A percentile compares a stretch with the other conserved stretches of the same genome.
phyloP scores from a whole-genome alignment of 2,888 invertebrate genomes.

The Sycophila texana region DNA sequence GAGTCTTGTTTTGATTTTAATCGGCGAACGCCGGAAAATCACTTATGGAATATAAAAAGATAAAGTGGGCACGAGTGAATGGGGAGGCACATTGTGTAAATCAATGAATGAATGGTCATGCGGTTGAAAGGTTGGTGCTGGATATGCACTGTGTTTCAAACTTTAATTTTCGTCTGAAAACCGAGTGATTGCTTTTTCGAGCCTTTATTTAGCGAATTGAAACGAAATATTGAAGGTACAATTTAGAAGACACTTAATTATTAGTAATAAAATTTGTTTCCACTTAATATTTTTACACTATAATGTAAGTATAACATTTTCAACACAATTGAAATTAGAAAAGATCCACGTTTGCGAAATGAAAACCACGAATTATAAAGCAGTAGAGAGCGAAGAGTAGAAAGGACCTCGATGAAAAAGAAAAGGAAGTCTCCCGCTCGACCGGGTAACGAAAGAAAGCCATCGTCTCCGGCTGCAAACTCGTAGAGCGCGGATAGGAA shows the following conservation, averaged over 20 bases:
- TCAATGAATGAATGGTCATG: too few species aligned
- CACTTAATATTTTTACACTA: background rate
- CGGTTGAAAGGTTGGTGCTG: too few species aligned
- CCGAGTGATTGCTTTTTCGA: too few species aligned
- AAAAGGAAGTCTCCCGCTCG: background rate
- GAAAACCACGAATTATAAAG: conserved; percentile 4
- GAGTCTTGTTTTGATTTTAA: conserved; percentile 29
- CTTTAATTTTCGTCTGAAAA: too few species aligned
- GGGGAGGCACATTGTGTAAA: too few species aligned
- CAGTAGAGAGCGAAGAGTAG: background rate
- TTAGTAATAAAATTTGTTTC: too few species aligned
- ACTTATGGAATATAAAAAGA: conserved; percentile 6
- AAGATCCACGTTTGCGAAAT: background rate
- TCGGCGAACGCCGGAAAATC: background rate
- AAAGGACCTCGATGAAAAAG: background rate
- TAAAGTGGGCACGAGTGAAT: too few species aligned
- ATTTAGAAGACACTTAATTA: too few species aligned
- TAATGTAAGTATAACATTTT: background rate
- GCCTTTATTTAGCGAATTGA: too few species aligned
- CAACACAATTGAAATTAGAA: too few species aligned
- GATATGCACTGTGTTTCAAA: too few species aligned
- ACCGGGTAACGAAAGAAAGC: conserved; percentile 40
- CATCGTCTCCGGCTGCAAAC: conserved; percentile 27
- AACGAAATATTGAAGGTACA: too few species aligned
- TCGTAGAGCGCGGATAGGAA: conserved; percentile 64